Conservation (phyloP, 2,797 vertebrate species). For the Mormyrops attenuatus region DNA sequence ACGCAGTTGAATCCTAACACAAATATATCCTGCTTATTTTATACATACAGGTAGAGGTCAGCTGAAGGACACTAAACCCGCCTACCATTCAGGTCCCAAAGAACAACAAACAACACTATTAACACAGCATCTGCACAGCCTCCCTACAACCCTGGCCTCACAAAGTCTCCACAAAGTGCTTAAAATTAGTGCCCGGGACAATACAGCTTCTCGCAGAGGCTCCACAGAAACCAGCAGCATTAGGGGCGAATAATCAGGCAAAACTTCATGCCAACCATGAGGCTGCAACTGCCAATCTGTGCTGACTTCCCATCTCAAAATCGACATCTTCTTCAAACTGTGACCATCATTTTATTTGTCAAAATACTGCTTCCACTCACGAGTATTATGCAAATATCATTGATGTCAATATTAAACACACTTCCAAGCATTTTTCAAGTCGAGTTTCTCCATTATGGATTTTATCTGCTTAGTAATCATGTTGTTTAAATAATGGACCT, state of each 20-base stretch:
- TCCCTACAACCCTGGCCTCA: background rate
- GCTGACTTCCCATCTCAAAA: background rate
- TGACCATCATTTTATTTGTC: background rate
- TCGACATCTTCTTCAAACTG: background rate
- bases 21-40: background rate
- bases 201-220: background rate
- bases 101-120: background rate
- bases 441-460: background rate
- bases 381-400: background rate
- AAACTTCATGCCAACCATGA: background rate
- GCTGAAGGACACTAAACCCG: background rate
- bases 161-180: background rate
- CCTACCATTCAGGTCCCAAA: background rate
- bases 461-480: background rate
- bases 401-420: background rate
- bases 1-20: background rate
- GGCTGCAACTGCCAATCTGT: background rate
- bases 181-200: background rate
- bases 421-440: background rate
- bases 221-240: background rate
- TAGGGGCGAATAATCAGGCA: background rate
- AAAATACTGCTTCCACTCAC: background rate
- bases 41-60: background rate
- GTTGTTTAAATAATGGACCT: background rate
- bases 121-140: background rate